Evolutionary conservation across 1,140 invertebrate species (phyloP), one percentile per base, ranked within the genome.

Genomic region (Rhagoletis pomonella): DNA sequence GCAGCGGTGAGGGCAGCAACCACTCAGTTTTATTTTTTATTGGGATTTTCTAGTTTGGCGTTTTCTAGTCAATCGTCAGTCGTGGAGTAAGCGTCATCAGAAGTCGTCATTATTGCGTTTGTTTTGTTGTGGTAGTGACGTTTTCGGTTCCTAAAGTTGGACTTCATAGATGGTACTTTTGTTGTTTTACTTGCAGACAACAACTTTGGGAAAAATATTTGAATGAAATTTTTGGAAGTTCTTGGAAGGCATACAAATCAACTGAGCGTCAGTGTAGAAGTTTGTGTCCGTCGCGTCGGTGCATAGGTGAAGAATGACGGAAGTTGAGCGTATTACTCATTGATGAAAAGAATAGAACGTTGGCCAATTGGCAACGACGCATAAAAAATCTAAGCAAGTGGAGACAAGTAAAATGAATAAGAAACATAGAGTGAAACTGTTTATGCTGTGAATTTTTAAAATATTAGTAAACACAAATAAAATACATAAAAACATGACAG

Each of bases 1-100:
- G n/a, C 73, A 67, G 73, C 47, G 55, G 50, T 73, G 14, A 58
- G 9, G 50, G 73, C 73, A 81, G 73, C 67, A 47, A 73, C 39
- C 50, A 81, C 47, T 19, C 64, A 67, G 44, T 81, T 81, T n/a
- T n/a, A 10, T 55, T 14, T 81, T 81, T 81, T 81, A 55, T 81
- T 81, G 44, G 73, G 44, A 55, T 81, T 81, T n/a, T 81, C 73
- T 81, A 81, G 73, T 55, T 81, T 55, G 47, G 73, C 47, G 42
- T 81, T 81, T 81, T 55, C 44, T 81, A 81, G 73, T 81, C 47
- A 81, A 81, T 81, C 73, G 73, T 81, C 73, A 81, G 73, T 81
- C 73, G 73, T 81, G n/a, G 50, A 81, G 73, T 81, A 81, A 81
- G 73, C 73, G 73, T 81, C 73, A 81, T 81, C 73, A 81, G 14